Percentiles rank a stretch among this genome's conserved stretches.
These are phyloP conservation scores for Indicator indicator DNA, from an alignment of 2,113 vertebrate genomes.

Conservation along the genomic window DNA sequence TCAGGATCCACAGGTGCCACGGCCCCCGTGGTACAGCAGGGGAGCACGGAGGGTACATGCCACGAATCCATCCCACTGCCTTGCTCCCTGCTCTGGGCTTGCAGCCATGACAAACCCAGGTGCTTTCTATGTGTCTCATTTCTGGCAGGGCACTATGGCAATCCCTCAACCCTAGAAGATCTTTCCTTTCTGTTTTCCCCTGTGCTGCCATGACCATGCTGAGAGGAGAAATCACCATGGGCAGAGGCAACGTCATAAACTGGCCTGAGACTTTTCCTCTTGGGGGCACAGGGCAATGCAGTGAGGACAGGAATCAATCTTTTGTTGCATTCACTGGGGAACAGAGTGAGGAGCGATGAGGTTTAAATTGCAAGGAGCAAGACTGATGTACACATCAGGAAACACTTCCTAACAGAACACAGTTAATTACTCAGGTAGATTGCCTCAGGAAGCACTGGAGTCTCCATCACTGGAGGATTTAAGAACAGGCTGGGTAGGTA, in stretches of 20 bases:
- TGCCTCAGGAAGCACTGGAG: neutral
- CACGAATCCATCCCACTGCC: neutral
- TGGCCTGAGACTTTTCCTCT: neutral
- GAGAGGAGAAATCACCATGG: fast-evolving
- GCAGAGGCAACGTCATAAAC: neutral
- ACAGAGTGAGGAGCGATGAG: neutral
- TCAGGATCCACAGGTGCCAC: neutral
- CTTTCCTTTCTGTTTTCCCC: neutral
- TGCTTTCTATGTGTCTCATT: neutral
- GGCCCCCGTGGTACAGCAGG: fast-evolving
- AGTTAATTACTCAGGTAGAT: constrained; percentile 46
- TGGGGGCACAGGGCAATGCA: fast-evolving
- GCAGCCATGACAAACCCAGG: neutral
- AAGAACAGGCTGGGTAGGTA: neutral
- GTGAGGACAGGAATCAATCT: neutral
- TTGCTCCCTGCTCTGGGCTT: fast-evolving
- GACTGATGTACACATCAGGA: constrained; percentile 22
- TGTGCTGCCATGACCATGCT: fast-evolving
- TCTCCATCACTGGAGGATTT: neutral
- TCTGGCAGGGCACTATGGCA: neutral
- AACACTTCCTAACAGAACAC: neutral
- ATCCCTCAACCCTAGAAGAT: neutral
- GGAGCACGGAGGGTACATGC: neutral
- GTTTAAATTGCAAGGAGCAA: constrained; percentile 14
- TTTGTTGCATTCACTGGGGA: neutral